Evolutionary conservation across 2,888 invertebrate species (phyloP).

Genomic region (Prosapia bicincta): DNA sequence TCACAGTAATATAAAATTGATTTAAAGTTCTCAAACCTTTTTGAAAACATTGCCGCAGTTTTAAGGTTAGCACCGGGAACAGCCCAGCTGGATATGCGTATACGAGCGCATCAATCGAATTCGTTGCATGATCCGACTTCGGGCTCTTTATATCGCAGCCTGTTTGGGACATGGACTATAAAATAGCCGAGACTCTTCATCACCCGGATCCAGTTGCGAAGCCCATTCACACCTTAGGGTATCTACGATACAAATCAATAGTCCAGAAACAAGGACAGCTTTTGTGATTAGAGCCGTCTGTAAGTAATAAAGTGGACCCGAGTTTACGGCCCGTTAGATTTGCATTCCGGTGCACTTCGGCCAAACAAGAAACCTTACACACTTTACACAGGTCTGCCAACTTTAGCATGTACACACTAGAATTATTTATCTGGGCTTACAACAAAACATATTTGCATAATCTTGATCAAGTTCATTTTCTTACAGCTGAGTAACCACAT

Average conservation of each 20-base stretch:
- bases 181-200: background rate
- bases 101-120: background rate
- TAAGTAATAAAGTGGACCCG: background rate
- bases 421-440: background rate
- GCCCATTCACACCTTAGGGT: background rate
- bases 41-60: too few relatives aligned
- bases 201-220: background rate
- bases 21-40: too few relatives aligned
- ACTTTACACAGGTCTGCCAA: background rate
- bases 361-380: background rate
- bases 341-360: background rate
- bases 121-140: background rate
- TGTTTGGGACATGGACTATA: background rate
- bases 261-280: background rate
- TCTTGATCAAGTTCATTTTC: background rate
- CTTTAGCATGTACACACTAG: background rate
- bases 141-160: background rate
- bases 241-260: background rate
- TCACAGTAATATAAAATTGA: too few relatives aligned
- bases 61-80: background rate
- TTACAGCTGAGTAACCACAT: too few relatives aligned
- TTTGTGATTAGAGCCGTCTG: background rate
- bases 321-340: background rate
- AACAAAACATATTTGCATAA: background rate
- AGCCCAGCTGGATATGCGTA: background rate